phyloP scores from a whole-genome alignment of 2,113 vertebrate genomes.

The Siphamia tubifer region DNA sequence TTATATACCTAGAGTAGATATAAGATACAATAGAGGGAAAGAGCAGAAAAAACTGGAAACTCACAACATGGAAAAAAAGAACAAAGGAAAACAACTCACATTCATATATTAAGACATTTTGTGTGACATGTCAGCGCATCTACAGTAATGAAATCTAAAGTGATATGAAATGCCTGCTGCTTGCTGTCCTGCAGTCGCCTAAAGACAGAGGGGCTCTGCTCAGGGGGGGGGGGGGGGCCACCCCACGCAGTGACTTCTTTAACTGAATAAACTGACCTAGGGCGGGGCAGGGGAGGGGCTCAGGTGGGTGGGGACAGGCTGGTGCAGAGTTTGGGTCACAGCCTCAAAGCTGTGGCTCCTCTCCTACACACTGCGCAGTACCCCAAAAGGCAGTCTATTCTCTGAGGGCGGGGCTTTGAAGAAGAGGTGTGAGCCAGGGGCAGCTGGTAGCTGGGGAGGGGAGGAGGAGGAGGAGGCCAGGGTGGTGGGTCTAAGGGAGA shows the following conservation, averaged over 20 bases:
- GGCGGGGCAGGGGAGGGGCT: not conserved
- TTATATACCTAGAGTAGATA: conserved; percentile 42
- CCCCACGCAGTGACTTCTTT: conserved; percentile 47
- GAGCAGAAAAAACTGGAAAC: conserved; percentile 33
- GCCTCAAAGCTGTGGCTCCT: conserved; percentile 38
- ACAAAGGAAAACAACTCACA: conserved; percentile 67
- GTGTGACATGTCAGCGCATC: conserved; percentile 75
- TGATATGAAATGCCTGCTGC: conserved; percentile 67
- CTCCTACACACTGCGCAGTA: conserved; percentile 44
- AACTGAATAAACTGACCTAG: conserved; percentile 44
- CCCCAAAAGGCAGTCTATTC: conserved; percentile 65
- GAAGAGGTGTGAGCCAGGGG: not conserved
- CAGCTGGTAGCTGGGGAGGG: not conserved
- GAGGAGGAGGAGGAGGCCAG: not conserved
- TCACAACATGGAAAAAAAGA: conserved; percentile 29
- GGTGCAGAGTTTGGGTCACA: conserved; percentile 47
- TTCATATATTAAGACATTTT: conserved; percentile 81
- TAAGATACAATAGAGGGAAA: conserved; percentile 34
- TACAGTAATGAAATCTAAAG: conserved; percentile 72
- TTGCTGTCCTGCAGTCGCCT: conserved; percentile 64
- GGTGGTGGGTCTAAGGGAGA: not conserved
- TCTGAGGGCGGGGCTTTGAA: conserved; percentile 1
- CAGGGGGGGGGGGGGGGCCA: conserved; percentile 45
- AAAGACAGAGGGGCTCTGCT: conserved; percentile 52
- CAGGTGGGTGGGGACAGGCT: not conserved